A percentile compares a stretch with the other conserved stretches of the same genome.
phyloP scores from a whole-genome alignment of 2,797 vertebrate genomes.

The Natrix natrix region DNA sequence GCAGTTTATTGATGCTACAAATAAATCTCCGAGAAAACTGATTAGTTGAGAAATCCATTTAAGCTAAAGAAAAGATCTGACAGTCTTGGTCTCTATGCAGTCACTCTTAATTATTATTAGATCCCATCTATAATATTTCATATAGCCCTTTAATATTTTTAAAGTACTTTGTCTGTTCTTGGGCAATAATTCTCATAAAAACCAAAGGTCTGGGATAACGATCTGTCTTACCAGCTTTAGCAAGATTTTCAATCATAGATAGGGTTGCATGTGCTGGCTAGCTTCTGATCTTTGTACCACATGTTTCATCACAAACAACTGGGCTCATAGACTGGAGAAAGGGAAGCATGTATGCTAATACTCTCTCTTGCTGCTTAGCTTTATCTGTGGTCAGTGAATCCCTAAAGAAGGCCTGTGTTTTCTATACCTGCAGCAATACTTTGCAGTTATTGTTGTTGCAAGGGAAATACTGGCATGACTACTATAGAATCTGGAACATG shows the following conservation, averaged over 20 bases:
- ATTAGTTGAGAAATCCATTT: constrained; percentile 36
- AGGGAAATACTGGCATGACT: background rate
- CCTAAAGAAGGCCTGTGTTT: background rate
- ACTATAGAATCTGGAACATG: background rate
- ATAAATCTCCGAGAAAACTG: constrained; percentile 31
- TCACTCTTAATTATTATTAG: background rate
- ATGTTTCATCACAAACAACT: background rate
- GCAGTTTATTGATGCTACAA: constrained; percentile 19
- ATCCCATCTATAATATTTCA: background rate
- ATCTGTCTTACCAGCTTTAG: background rate
- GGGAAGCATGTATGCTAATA: background rate
- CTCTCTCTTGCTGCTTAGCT: background rate
- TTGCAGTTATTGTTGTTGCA: background rate
- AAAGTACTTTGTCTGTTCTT: background rate
- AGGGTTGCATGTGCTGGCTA: background rate
- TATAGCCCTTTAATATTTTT: background rate
- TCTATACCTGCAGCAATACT: background rate
- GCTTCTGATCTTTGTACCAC: background rate
- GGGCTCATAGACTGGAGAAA: background rate
- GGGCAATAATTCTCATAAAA: background rate
- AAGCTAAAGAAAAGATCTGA: background rate
- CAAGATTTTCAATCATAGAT: background rate
- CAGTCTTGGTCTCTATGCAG: background rate
- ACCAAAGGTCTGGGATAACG: background rate
- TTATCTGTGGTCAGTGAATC: background rate